Percentiles rank a stretch among this genome's conserved stretches.
These are phyloP conservation scores for Kuschelorhynchus macadamiae DNA, from an alignment of 2,888 invertebrate genomes.

Conservation along the genomic window DNA sequence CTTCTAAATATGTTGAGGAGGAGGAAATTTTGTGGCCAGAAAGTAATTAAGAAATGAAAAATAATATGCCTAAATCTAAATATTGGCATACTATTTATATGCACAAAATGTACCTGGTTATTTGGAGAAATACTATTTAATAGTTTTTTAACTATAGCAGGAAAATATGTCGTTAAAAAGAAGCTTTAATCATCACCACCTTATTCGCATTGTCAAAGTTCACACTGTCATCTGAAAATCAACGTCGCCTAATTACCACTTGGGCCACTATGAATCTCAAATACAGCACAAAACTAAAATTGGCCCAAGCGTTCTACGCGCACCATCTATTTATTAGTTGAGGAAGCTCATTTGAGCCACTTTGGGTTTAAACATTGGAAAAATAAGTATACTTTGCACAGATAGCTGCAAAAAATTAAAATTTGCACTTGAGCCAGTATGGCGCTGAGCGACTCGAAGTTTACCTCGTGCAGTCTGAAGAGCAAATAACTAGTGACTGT, in stretches of 20 bases:
- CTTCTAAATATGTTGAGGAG: neutral
- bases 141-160: neutral
- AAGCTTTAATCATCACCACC: neutral
- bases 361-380: neutral
- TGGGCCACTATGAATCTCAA: neutral
- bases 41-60: neutral
- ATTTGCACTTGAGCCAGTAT: neutral
- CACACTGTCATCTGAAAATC: neutral
- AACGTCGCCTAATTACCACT: neutral
- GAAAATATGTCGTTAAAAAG: neutral
- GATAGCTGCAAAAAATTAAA: neutral
- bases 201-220: neutral
- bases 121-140: neutral
- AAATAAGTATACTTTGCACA: constrained; percentile 3
- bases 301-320: neutral
- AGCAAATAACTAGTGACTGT: too few species aligned
- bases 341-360: neutral
- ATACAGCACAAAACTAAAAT: neutral
- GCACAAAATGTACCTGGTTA: neutral
- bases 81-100: neutral
- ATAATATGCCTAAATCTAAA: constrained; percentile 2
- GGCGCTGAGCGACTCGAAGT: too few species aligned
- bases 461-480: too few species aligned
- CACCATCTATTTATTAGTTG: neutral
- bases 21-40: neutral